Base-by-base conservation (phyloP, 2,797 vertebrate genomes). In the Aulostomus chinensis region DNA sequence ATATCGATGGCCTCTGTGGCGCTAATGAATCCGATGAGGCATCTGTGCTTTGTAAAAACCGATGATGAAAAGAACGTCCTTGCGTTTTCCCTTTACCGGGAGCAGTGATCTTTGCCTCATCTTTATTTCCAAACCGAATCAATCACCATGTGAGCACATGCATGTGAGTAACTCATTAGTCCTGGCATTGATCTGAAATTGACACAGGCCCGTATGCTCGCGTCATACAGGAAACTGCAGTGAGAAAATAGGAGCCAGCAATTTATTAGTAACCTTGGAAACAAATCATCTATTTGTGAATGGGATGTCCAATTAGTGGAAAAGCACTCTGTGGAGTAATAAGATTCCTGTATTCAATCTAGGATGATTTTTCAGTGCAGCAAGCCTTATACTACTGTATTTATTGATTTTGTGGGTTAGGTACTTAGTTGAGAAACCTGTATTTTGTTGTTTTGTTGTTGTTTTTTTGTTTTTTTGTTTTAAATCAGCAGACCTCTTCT, bases 101-200 rank as follows among this genome's bases (percentile, higher is more conserved):
- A 13, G 1, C 26, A 4, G 29, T 10, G 10, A 14, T 51, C 28
- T 31, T 28, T 14, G 4, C 17, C 31, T 16, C 22, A 11, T 0
- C 3, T 14, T 41, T 30, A 22, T 16, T 8, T 24, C 11, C 14
- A 26, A 13, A 28, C 0, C 18, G 28, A 48, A 57, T 76, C 63
- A 48, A 68, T 81, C 66, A 75, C 58, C 63, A 60, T 72, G 58
- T 55, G 58, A 76, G 57, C 36, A 74, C 66, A 78, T 34, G 47
- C 65, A 74, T 80, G 76, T 58, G 55, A 76, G 62, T 71, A 74
- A 68, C 76, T 89, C 77, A 87, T 91, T 89, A 89, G 80, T 58
- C 53, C 18, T 37, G 7, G 38, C 67, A 90, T 88, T 36, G 84
- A 89, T 86, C 72, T 47, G 50, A 56, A 41, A 52, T 37, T 7